phyloP scores from a whole-genome alignment of 2,113 vertebrate species.

The Diadophis punctatus region DNA sequence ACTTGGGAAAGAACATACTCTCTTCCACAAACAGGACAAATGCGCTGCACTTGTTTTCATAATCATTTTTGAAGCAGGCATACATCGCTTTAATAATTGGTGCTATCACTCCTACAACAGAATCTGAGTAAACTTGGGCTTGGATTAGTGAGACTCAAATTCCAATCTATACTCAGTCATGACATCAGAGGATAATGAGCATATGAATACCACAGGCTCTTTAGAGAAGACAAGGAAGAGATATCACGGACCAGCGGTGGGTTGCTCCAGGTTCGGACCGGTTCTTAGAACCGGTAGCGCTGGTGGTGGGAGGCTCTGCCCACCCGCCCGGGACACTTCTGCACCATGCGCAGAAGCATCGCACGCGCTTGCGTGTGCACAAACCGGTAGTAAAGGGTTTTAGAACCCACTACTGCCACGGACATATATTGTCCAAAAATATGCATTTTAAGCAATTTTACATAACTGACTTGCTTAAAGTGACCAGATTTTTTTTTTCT shows the following conservation, averaged over 20 bases:
- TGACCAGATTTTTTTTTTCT: too few relatives aligned
- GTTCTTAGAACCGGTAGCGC: too few relatives aligned
- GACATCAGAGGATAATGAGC: neutral
- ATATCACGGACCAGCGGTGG: neutral
- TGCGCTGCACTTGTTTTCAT: neutral
- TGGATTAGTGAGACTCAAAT: neutral
- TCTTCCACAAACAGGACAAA: neutral
- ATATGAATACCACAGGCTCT: neutral
- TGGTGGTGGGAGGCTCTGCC: too few relatives aligned
- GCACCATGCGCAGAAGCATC: too few relatives aligned
- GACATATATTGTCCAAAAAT: neutral
- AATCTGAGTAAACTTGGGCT: neutral
- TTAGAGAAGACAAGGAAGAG: neutral
- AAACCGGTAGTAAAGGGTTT: too few relatives aligned
- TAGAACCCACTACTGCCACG: neutral
- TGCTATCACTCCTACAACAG: neutral
- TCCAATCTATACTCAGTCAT: neutral
- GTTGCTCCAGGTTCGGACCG: too few relatives aligned
- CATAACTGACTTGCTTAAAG: neutral
- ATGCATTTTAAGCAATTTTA: neutral
- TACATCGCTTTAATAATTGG: neutral
- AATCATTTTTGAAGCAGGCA: neutral
- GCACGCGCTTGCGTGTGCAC: too few relatives aligned
- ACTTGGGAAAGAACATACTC: neutral
- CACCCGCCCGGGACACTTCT: too few relatives aligned